These are phyloP conservation scores for Champsocephalus gunnari DNA, from an alignment of 2,797 vertebrate species.

Conservation along the genomic window DNA sequence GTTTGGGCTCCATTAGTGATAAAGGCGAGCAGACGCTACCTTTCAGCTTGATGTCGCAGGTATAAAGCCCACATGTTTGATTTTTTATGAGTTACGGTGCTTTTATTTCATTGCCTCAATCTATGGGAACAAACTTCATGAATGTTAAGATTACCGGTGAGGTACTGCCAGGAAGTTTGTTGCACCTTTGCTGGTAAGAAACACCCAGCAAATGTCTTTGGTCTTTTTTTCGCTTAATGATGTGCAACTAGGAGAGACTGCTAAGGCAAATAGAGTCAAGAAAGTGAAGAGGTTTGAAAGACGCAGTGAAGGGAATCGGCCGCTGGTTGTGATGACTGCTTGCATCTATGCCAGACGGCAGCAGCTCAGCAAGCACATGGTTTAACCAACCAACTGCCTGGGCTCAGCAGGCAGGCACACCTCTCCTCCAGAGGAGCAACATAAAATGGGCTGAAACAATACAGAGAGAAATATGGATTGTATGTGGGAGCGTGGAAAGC, in stretches of 20 bases:
- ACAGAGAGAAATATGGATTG: conserved; percentile 58
- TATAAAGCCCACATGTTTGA: conserved; percentile 72
- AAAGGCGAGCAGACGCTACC: conserved; percentile 76
- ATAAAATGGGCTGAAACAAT: conserved; percentile 63
- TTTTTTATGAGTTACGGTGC: conserved; percentile 61
- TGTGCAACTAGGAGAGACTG: conserved; percentile 10
- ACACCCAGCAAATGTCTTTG: conserved; percentile 7
- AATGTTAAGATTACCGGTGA: conserved; percentile 39
- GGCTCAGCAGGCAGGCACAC: conserved; percentile 58
- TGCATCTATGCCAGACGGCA: conserved; percentile 54
- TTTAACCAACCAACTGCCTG: conserved; percentile 61
- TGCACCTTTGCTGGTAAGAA: conserved; percentile 12
- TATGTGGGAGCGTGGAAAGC: conserved; percentile 31
- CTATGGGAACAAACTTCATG: conserved; percentile 60
- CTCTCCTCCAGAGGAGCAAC: conserved; percentile 46
- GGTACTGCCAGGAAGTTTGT: conserved; percentile 38
- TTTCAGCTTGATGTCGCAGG: conserved; percentile 73
- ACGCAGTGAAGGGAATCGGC: conserved; percentile 41
- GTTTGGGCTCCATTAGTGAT: conserved; percentile 85
- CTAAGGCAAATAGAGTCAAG: conserved; percentile 19
- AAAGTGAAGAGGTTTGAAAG: conserved; percentile 36
- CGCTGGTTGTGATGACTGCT: conserved; percentile 33
- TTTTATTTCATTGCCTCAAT: conserved; percentile 62
- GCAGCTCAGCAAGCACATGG: conserved; percentile 61
- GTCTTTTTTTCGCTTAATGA: conserved; percentile 11